Evolutionary conservation across 2,888 invertebrate genomes (phyloP).

Genomic region (Melitaea athalia): DNA sequence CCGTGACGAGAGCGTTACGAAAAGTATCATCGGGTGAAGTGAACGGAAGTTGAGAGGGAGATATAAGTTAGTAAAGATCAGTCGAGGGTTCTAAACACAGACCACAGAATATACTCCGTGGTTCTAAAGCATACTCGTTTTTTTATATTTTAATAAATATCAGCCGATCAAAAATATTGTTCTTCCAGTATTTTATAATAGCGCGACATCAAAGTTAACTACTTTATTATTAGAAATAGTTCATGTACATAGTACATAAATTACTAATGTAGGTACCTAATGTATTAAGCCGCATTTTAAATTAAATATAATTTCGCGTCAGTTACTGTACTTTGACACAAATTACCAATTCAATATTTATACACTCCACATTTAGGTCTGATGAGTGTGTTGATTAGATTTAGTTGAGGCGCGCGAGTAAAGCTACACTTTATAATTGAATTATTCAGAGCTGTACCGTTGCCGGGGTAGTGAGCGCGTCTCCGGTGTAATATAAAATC

Average conservation of each 20-base stretch:
- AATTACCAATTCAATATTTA: slow-evolving; percentile 10
- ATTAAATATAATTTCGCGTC: background rate
- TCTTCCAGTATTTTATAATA: too few species aligned
- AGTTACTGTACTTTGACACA: background rate
- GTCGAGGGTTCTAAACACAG: too few species aligned
- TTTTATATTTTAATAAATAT: too few species aligned
- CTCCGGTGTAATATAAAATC: slow-evolving; percentile 58
- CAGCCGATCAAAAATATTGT: too few species aligned
- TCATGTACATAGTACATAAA: background rate
- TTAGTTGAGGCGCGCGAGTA: slow-evolving; percentile 54
- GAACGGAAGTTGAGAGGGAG: too few species aligned
- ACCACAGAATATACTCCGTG: too few species aligned
- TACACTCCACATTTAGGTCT: slow-evolving; percentile 43
- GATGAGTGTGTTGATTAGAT: slow-evolving; percentile 58
- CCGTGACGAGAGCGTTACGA: too few species aligned
- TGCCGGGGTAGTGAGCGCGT: slow-evolving; percentile 41
- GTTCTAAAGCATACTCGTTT: too few species aligned
- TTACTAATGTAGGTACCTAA: background rate
- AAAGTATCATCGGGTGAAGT: too few species aligned
- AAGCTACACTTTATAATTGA: slow-evolving; percentile 52
- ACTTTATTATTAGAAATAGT: too few species aligned
- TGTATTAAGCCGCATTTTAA: background rate
- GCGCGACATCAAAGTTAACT: too few species aligned
- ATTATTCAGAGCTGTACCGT: slow-evolving; percentile 55
- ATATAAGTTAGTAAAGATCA: too few species aligned